phyloP scores from a whole-genome alignment of 2,888 invertebrate species.

The Pseudococcus longispinus region DNA sequence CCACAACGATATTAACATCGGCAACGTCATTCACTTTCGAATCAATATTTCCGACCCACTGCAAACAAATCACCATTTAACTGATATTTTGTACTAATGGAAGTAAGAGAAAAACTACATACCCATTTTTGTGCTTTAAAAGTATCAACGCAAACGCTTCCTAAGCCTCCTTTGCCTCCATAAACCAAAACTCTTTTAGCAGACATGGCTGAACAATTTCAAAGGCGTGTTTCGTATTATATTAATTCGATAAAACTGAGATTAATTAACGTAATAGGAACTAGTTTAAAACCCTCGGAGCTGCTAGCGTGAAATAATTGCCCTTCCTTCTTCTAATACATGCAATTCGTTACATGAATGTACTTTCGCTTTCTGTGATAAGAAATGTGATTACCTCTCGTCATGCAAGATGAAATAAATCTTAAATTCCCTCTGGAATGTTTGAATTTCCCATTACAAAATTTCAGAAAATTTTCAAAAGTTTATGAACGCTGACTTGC shows the following conservation, averaged over 20 bases:
- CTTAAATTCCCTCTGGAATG: neutral
- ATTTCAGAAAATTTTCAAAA: neutral
- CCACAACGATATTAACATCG: conserved; percentile 86
- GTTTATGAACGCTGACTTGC: neutral
- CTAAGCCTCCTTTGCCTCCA: conserved; percentile 95
- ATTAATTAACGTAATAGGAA: neutral
- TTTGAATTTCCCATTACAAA: neutral
- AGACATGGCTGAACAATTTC: conserved; percentile 47
- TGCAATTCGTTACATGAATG: neutral
- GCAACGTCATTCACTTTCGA: conserved; percentile 83
- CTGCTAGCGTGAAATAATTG: neutral
- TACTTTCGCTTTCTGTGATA: conserved; percentile 20
- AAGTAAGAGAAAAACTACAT: conserved; percentile 62
- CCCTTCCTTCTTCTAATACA: neutral
- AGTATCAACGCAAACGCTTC: conserved; percentile 83
- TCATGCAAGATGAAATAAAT: neutral
- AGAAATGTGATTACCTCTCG: conserved; percentile 12
- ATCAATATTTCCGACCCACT: conserved; percentile 92
- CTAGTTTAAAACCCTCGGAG: neutral
- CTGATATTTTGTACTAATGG: neutral
- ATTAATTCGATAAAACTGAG: neutral
- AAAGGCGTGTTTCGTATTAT: neutral
- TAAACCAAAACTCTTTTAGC: conserved; percentile 83
- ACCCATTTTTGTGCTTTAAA: conserved; percentile 91
- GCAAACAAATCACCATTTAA: conserved; percentile 22